phyloP scores from a whole-genome alignment of 2,113 vertebrate genomes.

The Nannospalax galili region DNA sequence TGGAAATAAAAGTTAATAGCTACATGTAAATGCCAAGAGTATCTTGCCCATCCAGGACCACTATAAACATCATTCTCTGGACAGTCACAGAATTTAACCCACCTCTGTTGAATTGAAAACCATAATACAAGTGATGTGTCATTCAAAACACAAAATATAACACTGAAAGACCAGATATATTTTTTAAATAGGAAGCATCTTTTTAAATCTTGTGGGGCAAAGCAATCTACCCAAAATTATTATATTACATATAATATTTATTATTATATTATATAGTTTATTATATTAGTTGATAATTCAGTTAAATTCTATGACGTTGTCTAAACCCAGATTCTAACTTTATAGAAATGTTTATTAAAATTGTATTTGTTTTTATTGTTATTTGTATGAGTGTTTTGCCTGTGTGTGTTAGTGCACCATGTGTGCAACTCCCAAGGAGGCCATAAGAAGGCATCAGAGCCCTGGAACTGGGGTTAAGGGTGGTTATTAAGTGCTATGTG shows the following conservation, averaged over 20 bases:
- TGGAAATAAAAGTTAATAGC: background rate
- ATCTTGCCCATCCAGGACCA: background rate
- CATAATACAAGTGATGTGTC: background rate
- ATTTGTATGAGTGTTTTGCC: too few relatives aligned
- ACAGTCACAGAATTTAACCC: background rate
- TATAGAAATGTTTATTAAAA: background rate
- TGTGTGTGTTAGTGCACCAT: too few relatives aligned
- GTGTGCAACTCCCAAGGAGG: too few relatives aligned
- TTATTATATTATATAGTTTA: too few relatives aligned
- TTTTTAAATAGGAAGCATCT: background rate
- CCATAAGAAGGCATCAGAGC: too few relatives aligned
- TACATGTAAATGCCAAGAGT: background rate
- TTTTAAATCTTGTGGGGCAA: conserved; percentile 12
- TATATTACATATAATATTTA: too few relatives aligned
- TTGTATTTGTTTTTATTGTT: too few relatives aligned
- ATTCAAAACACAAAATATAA: background rate
- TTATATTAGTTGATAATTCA: background rate
- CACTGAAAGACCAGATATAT: background rate
- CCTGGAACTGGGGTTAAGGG: too few relatives aligned
- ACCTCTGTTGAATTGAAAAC: background rate
- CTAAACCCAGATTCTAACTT: background rate
- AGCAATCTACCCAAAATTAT: background rate
- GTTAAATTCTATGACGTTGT: background rate
- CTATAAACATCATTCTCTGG: background rate
- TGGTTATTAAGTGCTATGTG: too few relatives aligned